Evolutionary conservation across 1,140 invertebrate genomes (phyloP), one percentile per base, ranked within the genome.

Genomic region (Nasonia giraulti): DNA sequence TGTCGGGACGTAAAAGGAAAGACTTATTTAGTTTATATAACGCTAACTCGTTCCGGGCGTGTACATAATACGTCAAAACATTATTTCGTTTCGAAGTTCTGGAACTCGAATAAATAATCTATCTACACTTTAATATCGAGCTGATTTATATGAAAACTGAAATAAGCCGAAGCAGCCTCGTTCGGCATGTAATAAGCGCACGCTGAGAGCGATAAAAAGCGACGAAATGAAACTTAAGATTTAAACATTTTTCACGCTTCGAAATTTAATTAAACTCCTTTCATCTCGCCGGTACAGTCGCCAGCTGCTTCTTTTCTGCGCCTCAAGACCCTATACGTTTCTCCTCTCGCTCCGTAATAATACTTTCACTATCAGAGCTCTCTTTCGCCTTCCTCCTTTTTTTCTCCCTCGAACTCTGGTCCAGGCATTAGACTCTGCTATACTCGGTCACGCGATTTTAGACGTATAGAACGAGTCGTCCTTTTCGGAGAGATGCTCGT

Each of bases 211-310:
- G 80, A 82, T 62, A 75, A 37, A 66, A 40, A 12, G 50, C 68
- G 17, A 68, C 68, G 10, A 69, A 31, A 69, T 69, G 7, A 78
- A 83, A 83, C 68, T 68, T 23, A 82, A 66, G 47, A 40, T 23
- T 55, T 23, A n/a, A 78, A 44, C 62, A 83, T 78, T 77, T 78
- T 68, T 66, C 50, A 68, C 33, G 23, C 37, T 68, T 76, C 62
- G 62, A 78, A 78, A 37, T 82, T 76, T 82, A 82, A 83, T 83
- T 78, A 83, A 83, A 83, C 62, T 77, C 62, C 62, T 78, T 47
- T 31, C 74, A 37, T 37, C 33, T 44, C 40, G 5, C 0, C 40
- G 40, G 40, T 44, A 76, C 8, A n/a, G 73, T 78, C 55, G 40
- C 33, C 74, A 69, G 82, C 37, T 83, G 82, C n/a, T 50, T 69